These are phyloP conservation scores for Notoglanidium macrostoma DNA, from an alignment of 2,797 vertebrate genomes.

Conservation along the genomic window DNA sequence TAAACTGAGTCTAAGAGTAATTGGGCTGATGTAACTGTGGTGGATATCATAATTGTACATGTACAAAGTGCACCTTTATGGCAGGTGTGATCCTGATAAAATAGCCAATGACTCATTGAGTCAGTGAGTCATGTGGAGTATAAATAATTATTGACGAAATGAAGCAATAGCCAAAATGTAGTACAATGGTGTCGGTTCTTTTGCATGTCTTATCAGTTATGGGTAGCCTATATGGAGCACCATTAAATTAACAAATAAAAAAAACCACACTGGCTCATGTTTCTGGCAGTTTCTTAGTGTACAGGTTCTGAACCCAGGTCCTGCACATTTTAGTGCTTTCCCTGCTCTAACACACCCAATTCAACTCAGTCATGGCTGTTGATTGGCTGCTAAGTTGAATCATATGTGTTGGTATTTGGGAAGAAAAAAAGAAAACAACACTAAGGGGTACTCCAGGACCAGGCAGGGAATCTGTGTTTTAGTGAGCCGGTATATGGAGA, in stretches of 20 bases:
- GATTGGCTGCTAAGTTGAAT: not conserved
- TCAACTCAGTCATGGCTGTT: not conserved
- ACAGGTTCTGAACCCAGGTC: not conserved
- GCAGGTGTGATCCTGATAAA: not conserved
- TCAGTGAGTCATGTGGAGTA: not conserved
- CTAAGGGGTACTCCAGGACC: not conserved
- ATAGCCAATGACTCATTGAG: not conserved
- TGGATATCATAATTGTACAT: not conserved
- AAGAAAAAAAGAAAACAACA: not conserved
- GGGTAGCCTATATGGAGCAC: not conserved
- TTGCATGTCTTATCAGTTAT: not conserved
- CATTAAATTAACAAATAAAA: not conserved
- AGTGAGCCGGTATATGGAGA: not conserved
- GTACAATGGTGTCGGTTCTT: not conserved
- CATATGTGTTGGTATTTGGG: not conserved
- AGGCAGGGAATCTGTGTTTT: too few relatives aligned
- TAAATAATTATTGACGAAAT: not conserved
- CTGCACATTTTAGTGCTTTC: not conserved
- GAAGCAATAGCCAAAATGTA: not conserved
- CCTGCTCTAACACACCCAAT: too few relatives aligned
- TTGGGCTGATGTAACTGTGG: not conserved
- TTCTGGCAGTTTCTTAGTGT: not conserved
- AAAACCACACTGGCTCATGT: not conserved
- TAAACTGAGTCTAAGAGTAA: not conserved
- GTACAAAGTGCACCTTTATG: conserved; percentile 21